Evolutionary conservation across 2,888 invertebrate species (phyloP), one percentile per base, ranked within the genome.

Genomic region (Drosophila nr. medialis): DNA sequence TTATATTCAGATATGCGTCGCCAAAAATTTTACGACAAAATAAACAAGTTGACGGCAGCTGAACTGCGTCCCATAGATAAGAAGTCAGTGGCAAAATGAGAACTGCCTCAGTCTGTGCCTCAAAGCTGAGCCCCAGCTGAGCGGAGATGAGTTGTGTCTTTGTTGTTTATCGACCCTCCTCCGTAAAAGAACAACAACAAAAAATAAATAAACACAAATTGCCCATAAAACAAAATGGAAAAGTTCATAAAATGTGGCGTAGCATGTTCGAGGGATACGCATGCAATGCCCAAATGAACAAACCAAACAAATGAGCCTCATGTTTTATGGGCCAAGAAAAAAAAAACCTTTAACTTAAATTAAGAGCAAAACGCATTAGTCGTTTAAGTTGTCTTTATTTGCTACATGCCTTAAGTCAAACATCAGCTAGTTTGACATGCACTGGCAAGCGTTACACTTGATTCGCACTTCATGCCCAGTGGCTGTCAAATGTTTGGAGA

Each of bases 21-120:
- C 72, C 72, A 83, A 72, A 72, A 80, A 80, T 83, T 89, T 86
- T 89, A 89, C 81, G 84, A 89, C 84, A 73, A 83, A 83, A 85
- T 89, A 89, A 85, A 85, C 84, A 85, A 85, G 56, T 85, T 86
- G 84, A 61, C 83, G 86, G 71, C 8, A 63, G 51, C 64, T 49
- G 54, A 56, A 50, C 65, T 27, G 64, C 36, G 36, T 56, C 56
- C 27, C 50, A 62, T 51, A 83, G 89, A 89, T 83, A 86, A 88
- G 86, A 78, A 78, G 64, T 53, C 68, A 71, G 72, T 77, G 74
- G 66, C 71, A 60, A 36, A 58, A 48, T 30, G 30, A 29, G 50
- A 45, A 40, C 30, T 10, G 55, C 10, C 8, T 29, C 27, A 18
- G 38, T n/a, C 70, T 48, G 51, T 53, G 70, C 45, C 45, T 45